phyloP scores from a whole-genome alignment of 2,888 invertebrate genomes.

The Thymelicus sylvestris region DNA sequence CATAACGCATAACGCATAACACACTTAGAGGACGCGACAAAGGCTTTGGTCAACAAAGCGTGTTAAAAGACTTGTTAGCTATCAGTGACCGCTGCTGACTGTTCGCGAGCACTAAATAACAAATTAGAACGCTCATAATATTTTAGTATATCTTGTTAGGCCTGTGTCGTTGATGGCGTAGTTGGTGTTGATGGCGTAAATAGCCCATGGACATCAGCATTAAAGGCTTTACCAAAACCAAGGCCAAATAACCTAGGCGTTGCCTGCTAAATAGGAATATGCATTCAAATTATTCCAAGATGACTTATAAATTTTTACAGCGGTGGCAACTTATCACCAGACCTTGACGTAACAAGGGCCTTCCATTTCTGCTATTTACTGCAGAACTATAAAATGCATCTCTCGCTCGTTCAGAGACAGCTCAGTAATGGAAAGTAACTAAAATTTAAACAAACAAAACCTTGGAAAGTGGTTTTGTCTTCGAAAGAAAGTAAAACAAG shows the following conservation, averaged over 20 bases:
- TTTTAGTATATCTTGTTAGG: too few species aligned
- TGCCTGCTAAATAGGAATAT: too few species aligned
- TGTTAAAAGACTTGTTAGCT: slow-evolving; percentile 26
- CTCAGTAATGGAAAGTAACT: not conserved
- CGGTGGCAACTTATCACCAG: too few species aligned
- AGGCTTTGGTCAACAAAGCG: slow-evolving; percentile 23
- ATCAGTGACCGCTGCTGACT: slow-evolving; percentile 10
- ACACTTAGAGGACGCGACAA: slow-evolving; percentile 16
- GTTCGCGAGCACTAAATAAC: not conserved
- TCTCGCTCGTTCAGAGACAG: not conserved
- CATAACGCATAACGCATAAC: slow-evolving; percentile 29
- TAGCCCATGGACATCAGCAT: too few species aligned
- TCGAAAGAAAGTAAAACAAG: not conserved
- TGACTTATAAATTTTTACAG: too few species aligned
- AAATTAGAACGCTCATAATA: too few species aligned
- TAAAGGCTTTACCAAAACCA: too few species aligned
- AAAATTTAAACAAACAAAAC: not conserved
- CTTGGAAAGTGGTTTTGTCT: not conserved
- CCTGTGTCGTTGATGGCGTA: too few species aligned
- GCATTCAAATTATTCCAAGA: too few species aligned
- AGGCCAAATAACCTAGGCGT: too few species aligned
- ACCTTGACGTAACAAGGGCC: too few species aligned
- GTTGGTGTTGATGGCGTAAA: too few species aligned
- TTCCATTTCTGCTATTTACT: not conserved
- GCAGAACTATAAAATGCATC: not conserved